Conservation (phyloP, 2,113 vertebrate genomes). For the Alligator sinensis region DNA sequence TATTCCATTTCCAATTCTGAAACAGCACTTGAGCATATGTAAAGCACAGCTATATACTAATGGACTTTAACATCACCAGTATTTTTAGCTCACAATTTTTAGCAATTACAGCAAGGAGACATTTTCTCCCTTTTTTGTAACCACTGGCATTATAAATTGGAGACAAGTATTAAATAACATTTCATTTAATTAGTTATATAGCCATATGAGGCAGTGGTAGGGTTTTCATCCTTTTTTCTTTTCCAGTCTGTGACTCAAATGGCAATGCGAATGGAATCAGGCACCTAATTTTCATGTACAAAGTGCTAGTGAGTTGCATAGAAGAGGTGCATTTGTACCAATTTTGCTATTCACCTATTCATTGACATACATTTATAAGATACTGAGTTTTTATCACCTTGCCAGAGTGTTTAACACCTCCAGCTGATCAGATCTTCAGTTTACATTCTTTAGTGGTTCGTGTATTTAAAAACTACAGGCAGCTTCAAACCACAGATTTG, state of each 20-base stretch:
- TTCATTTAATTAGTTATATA: conserved; percentile 48
- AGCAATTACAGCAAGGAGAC: conserved; percentile 54
- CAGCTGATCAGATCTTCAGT: not conserved
- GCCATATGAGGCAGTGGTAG: no score
- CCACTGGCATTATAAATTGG: not conserved
- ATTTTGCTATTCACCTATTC: conserved; percentile 24
- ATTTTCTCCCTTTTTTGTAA: conserved; percentile 53
- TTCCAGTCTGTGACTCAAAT: not conserved
- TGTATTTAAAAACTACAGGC: not conserved
- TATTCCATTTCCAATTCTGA: not conserved
- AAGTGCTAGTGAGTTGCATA: not conserved
- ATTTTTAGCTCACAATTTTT: conserved; percentile 32
- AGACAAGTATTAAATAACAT: conserved; percentile 59
- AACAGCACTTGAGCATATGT: not conserved
- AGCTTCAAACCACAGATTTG: not conserved
- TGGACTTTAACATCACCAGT: conserved; percentile 18
- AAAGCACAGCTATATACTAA: conserved; percentile 54
- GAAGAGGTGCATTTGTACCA: conserved; percentile 16
- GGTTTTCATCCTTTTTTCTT: no score
- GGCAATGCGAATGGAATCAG: conserved; percentile 37
- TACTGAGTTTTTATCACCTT: not conserved
- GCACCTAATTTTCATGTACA: conserved; percentile 44
- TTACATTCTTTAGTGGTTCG: not conserved
- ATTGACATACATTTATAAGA: not conserved
- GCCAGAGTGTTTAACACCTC: not conserved